A percentile compares a stretch with the other conserved stretches of the same genome.
Conservation (phyloP, 2,888 invertebrate genomes). For the Gisinianus flammeolus region DNA sequence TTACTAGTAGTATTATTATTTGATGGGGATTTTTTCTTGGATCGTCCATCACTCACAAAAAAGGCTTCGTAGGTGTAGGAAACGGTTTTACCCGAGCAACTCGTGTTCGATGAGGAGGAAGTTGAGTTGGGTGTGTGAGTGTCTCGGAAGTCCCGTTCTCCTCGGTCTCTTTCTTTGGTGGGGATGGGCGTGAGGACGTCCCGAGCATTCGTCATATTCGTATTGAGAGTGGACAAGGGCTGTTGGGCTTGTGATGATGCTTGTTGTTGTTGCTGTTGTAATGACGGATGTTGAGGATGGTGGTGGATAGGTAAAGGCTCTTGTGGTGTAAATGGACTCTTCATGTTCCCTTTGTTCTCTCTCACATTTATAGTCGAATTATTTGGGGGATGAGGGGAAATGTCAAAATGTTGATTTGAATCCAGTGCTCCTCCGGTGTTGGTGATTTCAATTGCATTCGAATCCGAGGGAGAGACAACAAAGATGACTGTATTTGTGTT, state of each 20-base stretch:
- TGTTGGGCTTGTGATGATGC: constrained; percentile 39
- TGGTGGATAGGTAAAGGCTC: constrained; percentile 10
- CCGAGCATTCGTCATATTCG: constrained; percentile 44
- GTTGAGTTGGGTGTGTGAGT: constrained; percentile 25
- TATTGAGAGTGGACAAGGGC: constrained; percentile 53
- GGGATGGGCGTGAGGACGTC: constrained; percentile 23
- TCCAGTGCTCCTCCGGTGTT: no score
- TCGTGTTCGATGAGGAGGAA: constrained; percentile 56
- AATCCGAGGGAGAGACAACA: background rate
- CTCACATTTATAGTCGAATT: background rate
- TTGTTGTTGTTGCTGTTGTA: constrained; percentile 27
- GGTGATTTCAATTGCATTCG: no score
- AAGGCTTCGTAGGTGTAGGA: constrained; percentile 92
- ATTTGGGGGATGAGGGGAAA: no score
- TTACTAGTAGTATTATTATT: no score
- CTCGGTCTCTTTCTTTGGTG: constrained; percentile 36
- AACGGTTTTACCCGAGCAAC: constrained; percentile 72
- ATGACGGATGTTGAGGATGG: constrained; percentile 13
- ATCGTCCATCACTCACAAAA: constrained; percentile 85
- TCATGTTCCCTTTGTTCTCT: background rate
- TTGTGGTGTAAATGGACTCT: constrained; percentile 11
- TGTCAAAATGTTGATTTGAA: no score
- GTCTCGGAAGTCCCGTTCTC: constrained; percentile 21
- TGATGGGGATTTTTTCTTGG: constrained; percentile 70
- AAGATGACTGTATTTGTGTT: background rate